Evolutionary conservation across 2,888 invertebrate genomes (phyloP), one percentile per base, ranked within the genome.

Genomic region (Machimus atricapillus): DNA sequence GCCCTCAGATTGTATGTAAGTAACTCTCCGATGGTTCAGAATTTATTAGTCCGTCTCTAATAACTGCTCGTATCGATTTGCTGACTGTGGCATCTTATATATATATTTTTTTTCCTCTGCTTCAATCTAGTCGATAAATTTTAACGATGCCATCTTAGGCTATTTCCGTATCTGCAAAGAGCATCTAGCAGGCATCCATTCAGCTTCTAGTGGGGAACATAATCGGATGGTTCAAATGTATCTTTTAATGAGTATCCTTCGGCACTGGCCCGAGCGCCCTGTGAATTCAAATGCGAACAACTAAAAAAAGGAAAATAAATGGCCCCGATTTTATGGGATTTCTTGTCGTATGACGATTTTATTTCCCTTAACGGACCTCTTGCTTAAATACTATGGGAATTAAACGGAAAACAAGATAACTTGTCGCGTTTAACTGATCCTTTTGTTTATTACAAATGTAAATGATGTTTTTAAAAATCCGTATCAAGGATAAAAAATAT

Each of bases 51-150:
- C 81, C 46, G 56, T 81, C 56, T 81, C 56, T 81, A 81, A 81
- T 81, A 81, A 81, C 81, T 81, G 23, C 52, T 52, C 31, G 52
- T 27, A 81, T 81, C 81, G 81, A 81, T 81, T 81, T 81, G 81
- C 81, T 81, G 81, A 81, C 52, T 81, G 34, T 34, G 56, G 81
- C 52, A 56, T 27, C 81, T 56, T 81, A 56, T 81, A n/a, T 52
- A n/a, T 52, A 34, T 52, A 34, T 81, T 52, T 52, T 52, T 52
- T 52, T 81, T 81, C 31, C 31, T 81, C 14, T 31, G 27, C 16
- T n/a, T 76, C 14, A 81, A 81, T 81, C 81, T 81, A 81, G 81
- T 56, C 81, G 43, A 81, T 81, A 81, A 81, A 81, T 81, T 81
- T 81, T 81, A 81, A 81, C 81, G 81, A 81, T 81, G 81, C 56